These are phyloP conservation scores for Tribolium madens DNA, from an alignment of 1,140 invertebrate genomes.

Conservation along the genomic window DNA sequence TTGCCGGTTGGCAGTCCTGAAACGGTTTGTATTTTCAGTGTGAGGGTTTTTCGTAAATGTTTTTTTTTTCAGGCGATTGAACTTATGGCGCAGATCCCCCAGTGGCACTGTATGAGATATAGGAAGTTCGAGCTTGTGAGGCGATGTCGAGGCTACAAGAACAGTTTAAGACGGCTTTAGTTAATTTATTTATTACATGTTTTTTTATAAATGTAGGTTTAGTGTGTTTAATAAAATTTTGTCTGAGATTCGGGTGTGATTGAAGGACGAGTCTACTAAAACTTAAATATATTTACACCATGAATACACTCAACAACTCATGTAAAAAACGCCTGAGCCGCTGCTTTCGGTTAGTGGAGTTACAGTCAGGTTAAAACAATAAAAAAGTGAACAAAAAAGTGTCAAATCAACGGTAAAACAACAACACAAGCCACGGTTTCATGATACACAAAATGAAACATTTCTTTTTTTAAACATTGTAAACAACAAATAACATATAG, in stretches of 20 bases:
- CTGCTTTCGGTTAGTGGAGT: constrained; percentile 49
- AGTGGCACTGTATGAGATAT: constrained; percentile 84
- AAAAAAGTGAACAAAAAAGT: constrained; percentile 54
- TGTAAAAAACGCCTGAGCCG: constrained; percentile 53
- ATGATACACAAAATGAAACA: constrained; percentile 49
- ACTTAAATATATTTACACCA: constrained; percentile 55
- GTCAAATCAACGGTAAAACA: constrained; percentile 51
- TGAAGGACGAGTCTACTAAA: constrained; percentile 1
- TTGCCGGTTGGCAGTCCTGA: constrained; percentile 47
- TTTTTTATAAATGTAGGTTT: neutral
- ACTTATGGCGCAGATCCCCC: constrained; percentile 78
- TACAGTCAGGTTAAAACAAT: constrained; percentile 50
- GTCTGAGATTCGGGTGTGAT: neutral
- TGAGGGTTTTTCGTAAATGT: neutral
- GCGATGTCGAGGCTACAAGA: constrained; percentile 69
- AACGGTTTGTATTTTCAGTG: constrained; percentile 39
- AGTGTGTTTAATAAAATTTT: neutral
- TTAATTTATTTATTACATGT: constrained; percentile 15
- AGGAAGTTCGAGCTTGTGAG: constrained; percentile 80
- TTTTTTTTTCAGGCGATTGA: constrained; percentile 67
- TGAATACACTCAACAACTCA: constrained; percentile 55
- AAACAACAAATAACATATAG: constrained; percentile 61
- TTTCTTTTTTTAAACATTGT: constrained; percentile 51
- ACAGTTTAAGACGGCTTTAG: constrained; percentile 47
- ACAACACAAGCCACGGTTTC: constrained; percentile 49